Base-by-base conservation (phyloP, 1,140 invertebrate genomes). In the Zaprionus davidi region DNA sequence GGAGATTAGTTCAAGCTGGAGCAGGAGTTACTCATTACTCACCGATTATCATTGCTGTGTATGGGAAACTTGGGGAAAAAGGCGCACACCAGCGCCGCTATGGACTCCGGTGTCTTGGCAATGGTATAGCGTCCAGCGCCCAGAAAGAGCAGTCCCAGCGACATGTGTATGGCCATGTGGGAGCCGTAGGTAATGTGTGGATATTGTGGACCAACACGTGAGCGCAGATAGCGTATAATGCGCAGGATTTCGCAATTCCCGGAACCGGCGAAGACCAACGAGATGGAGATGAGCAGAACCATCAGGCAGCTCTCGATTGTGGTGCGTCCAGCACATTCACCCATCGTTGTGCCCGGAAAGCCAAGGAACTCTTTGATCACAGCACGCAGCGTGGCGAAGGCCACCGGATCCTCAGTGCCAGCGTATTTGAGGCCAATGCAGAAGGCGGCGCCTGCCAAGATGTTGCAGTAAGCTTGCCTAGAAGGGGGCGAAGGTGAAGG, bases 1-100 rank as follows among this genome's bases (percentile, higher is more conserved):
- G 5, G 9, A 3, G n/a, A 6, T 34, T 44, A 20, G 34, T 36
- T 17, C 31, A 7, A 5, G n/a, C 38, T 46, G 15, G 15, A 15
- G 17, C 7, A 15, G 17, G 31, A 22, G 11, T 15, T 20, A 20
- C 20, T 20, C 17, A 1, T 1, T 20, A 26, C 79, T 55, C 13
- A 87, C 84, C 91, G 96, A 93, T 99, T 99, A 92, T 99, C 98
- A 91, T 98, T 98, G 85, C 97, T 98, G 92, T 99, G 97, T 4
- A 96, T 98, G 51, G 99, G 99, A 93, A 98, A 99, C 93, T 99
- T 99, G 3, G 99, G 99, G 93, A 98, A 99, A 92, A 99, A 96
- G 2, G 98, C 97, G 91, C 97, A 97, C 41, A 99, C 93, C 41
- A 99, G 93, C 0, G 98, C 97, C 5, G 98, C 98, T 9, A 99